Evolutionary conservation across 2,113 vertebrate species (phyloP).

Genomic region (Choloepus hoffmanni): DNA sequence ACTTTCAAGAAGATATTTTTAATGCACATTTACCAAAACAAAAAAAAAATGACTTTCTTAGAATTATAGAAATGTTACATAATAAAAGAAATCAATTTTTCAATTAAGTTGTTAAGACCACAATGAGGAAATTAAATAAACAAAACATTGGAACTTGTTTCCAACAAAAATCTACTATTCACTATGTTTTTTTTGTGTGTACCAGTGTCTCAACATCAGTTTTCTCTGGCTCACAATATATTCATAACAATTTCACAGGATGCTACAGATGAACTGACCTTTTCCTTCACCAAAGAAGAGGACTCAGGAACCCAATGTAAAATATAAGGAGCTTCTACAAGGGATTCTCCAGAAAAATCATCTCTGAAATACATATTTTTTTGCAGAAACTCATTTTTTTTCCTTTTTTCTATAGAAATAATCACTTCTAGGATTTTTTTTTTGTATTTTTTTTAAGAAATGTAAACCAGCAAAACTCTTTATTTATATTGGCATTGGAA

Average conservation of each 20-base stretch:
- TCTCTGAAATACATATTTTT: not conserved
- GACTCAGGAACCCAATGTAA: not conserved
- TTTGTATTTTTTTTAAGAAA: not conserved
- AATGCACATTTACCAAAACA: not conserved
- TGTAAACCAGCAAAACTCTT: not conserved
- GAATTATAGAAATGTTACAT: not conserved
- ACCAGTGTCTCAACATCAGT: not conserved
- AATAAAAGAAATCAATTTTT: not conserved
- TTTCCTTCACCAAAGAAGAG: conserved; percentile 35
- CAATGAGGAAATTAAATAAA: not conserved
- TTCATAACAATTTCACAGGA: conserved; percentile 28
- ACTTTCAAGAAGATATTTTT: not conserved
- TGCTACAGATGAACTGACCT: conserved; percentile 24
- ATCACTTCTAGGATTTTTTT: not conserved
- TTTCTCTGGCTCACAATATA: not conserved
- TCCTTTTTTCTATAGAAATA: not conserved
- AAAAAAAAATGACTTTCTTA: not conserved
- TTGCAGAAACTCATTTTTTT: not conserved
- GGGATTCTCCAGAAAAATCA: not conserved
- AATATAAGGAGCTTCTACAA: conserved; percentile 31
- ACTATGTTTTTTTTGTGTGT: not conserved
- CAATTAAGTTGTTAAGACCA: not conserved
- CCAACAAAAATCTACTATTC: not conserved
- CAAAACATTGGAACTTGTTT: conserved; percentile 34
- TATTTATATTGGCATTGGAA: conserved; percentile 46